Percentiles rank a stretch among this genome's conserved stretches.
Conservation (phyloP, 2,888 invertebrate genomes). For the Meiosimyza decipiens region DNA sequence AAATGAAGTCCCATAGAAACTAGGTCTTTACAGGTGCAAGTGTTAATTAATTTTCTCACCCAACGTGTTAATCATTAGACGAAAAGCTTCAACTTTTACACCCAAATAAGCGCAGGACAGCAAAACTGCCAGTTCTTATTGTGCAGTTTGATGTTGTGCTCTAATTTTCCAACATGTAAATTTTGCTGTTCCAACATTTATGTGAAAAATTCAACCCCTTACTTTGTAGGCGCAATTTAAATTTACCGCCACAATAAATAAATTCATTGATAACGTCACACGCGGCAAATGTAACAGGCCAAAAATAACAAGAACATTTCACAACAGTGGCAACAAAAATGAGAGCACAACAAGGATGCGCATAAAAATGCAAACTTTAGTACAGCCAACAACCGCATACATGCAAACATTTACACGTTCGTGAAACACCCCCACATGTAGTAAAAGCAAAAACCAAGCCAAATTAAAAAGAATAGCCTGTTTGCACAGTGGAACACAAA, state of each 20-base stretch:
- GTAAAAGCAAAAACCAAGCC: conserved; percentile 35
- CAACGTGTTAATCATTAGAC: too few relatives aligned
- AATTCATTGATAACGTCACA: conserved; percentile 27
- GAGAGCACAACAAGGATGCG: not conserved
- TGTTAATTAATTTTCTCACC: too few relatives aligned
- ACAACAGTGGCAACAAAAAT: conserved; percentile 27
- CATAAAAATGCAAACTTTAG: conserved; percentile 24
- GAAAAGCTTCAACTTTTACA: too few relatives aligned
- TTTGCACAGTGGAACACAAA: not conserved
- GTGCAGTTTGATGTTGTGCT: too few relatives aligned
- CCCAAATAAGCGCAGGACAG: too few relatives aligned
- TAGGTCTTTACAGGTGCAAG: too few relatives aligned
- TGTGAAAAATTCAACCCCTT: not conserved
- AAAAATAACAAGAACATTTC: conserved; percentile 28
- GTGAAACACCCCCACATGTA: conserved; percentile 11
- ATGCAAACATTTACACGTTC: not conserved
- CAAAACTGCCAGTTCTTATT: too few relatives aligned
- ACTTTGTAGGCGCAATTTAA: conserved; percentile 16
- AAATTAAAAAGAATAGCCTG: not conserved
- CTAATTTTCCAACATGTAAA: too few relatives aligned
- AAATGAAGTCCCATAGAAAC: too few relatives aligned
- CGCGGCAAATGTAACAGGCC: not conserved
- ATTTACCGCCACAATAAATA: conserved; percentile 29
- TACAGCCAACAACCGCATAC: not conserved
- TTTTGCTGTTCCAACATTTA: too few relatives aligned